Evolutionary conservation across 2,797 vertebrate genomes (phyloP).

Genomic region (Pseudocheirus occidentalis): DNA sequence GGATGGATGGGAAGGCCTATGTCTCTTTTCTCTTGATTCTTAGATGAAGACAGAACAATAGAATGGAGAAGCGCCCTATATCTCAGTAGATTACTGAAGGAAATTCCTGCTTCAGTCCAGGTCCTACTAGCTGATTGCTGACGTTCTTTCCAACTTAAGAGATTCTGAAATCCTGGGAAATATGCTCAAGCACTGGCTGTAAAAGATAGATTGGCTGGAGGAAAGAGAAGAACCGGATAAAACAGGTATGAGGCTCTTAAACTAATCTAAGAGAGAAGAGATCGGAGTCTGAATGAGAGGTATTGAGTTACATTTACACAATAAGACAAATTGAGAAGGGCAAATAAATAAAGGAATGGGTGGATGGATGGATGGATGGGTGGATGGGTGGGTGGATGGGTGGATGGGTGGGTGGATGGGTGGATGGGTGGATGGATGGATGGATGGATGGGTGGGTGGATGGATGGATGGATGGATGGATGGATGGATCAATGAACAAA

Average conservation of each 20-base stretch:
- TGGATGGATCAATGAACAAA: neutral
- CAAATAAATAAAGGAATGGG: neutral
- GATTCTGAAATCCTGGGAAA: neutral
- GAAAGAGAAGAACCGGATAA: neutral
- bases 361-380: neutral
- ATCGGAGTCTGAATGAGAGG: neutral
- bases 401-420: neutral
- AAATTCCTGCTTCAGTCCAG: neutral
- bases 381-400: neutral
- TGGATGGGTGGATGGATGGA: neutral
- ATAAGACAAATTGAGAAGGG: neutral
- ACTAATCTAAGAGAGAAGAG: neutral
- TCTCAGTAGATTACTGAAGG: neutral
- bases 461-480: neutral
- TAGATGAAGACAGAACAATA: neutral
- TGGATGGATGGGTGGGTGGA: neutral
- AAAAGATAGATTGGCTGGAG: neutral
- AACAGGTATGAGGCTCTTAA: neutral
- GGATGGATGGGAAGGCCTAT: neutral
- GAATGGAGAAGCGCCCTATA: conserved; percentile 20
- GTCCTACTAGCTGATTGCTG: neutral
- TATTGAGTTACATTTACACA: neutral
- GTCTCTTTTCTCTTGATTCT: conserved; percentile 49
- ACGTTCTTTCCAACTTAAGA: neutral
- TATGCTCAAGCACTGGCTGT: neutral